Evolutionary conservation across 2,113 vertebrate species (phyloP).

Genomic region (Galeopterus variegatus): DNA sequence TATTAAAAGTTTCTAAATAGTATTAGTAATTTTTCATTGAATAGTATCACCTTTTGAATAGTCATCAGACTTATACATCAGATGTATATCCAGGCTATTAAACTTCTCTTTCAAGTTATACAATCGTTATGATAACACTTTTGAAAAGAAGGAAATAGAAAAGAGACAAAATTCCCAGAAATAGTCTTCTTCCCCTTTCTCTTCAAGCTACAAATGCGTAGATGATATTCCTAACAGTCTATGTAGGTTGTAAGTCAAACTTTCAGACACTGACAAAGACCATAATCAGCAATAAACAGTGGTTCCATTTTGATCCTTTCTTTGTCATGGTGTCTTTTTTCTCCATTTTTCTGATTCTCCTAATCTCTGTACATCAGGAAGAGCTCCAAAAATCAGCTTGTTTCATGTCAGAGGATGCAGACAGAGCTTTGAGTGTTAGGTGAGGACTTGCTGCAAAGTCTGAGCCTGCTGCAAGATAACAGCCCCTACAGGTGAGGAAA

Average conservation of each 20-base stretch:
- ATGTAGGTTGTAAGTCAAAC: neutral
- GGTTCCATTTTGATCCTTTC: conserved; percentile 5
- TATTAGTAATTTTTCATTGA: neutral
- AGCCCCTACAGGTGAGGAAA: neutral
- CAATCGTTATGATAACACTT: neutral
- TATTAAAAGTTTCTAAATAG: neutral
- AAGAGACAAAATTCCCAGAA: neutral
- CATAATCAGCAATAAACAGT: neutral
- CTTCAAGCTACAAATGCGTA: neutral
- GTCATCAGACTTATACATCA: neutral
- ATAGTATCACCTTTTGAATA: neutral
- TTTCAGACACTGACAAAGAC: neutral
- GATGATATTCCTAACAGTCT: neutral
- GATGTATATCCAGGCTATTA: neutral
- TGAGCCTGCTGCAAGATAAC: neutral
- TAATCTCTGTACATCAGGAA: conserved; percentile 29
- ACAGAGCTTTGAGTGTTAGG: neutral
- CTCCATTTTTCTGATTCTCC: conserved; percentile 11
- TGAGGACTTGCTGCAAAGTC: neutral
- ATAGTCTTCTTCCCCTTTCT: neutral
- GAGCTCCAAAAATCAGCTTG: neutral
- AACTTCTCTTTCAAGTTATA: neutral
- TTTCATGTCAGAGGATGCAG: neutral
- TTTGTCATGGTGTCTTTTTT: neutral
- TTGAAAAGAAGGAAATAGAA: neutral